Evolutionary conservation across 2,888 invertebrate genomes (phyloP).

Genomic region (Cerceris ruficornis): DNA sequence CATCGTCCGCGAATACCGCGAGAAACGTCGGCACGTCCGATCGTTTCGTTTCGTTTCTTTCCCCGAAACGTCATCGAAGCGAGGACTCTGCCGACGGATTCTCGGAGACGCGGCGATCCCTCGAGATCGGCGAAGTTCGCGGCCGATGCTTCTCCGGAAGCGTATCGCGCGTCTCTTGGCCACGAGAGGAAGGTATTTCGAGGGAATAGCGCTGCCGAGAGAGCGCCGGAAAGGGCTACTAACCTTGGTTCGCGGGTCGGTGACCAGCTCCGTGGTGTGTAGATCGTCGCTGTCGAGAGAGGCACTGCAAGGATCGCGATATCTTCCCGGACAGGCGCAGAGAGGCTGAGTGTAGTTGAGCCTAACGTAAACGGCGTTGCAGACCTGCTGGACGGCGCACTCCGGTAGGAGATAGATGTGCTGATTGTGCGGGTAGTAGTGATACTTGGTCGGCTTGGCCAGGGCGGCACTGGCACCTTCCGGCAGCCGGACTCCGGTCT

Average conservation of each 20-base stretch:
- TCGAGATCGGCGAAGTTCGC: too few species aligned
- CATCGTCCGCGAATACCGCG: too few species aligned
- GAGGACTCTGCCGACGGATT: too few species aligned
- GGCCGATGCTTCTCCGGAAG: too few species aligned
- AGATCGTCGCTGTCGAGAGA: slow-evolving; percentile 94
- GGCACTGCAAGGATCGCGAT: slow-evolving; percentile 95
- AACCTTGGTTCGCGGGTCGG: slow-evolving; percentile 93
- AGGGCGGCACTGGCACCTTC: slow-evolving; percentile 82
- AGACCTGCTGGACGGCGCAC: slow-evolving; percentile 97
- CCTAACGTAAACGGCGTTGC: slow-evolving; percentile 96
- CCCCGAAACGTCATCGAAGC: too few species aligned
- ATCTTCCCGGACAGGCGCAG: slow-evolving; percentile 94
- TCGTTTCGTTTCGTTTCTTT: too few species aligned
- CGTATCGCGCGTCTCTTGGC: too few species aligned
- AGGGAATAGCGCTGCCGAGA: slow-evolving; percentile 3
- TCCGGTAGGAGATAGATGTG: slow-evolving; percentile 95
- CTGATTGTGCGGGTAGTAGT: slow-evolving; percentile 96
- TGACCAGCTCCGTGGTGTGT: slow-evolving; percentile 94
- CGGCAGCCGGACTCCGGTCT: slow-evolving; percentile 83
- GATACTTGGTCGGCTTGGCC: slow-evolving; percentile 95
- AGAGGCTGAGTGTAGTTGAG: slow-evolving; percentile 96
- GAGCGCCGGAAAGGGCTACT: slow-evolving; percentile 28
- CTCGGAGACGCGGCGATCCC: too few species aligned
- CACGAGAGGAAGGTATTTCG: not conserved
- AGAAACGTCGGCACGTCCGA: too few species aligned